phyloP scores from a whole-genome alignment of 2,888 invertebrate species.

The Rhamnusium bicolor region DNA sequence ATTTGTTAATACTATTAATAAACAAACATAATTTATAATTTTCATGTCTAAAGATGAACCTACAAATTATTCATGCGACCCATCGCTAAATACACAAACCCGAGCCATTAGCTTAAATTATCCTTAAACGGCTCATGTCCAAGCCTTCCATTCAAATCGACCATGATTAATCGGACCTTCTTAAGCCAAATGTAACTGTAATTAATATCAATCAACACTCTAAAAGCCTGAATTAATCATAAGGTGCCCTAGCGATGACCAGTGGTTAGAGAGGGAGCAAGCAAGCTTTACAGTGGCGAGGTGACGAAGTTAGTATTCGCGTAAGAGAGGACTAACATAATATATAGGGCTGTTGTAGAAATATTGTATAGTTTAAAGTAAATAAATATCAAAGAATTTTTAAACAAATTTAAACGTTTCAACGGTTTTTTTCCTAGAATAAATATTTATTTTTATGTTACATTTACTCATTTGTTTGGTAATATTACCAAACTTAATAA shows the following conservation, averaged over 20 bases:
- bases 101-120: conserved; percentile 49
- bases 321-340: not conserved
- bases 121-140: conserved; percentile 47
- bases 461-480: too few species aligned
- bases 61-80: conserved; percentile 34
- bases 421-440: too few species aligned
- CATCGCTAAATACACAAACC: conserved; percentile 40
- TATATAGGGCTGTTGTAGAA: not conserved
- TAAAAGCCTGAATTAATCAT: conserved; percentile 55
- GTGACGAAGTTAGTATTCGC: not conserved
- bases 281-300: not conserved
- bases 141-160: conserved; percentile 49
- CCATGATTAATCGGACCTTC: conserved; percentile 51
- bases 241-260: conserved; percentile 31
- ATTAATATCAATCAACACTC: conserved; percentile 58
- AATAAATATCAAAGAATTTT: too few species aligned
- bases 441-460: too few species aligned
- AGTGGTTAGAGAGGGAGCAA: not conserved
- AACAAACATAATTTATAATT: conserved; percentile 12
- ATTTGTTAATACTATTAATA: conserved; percentile 6
- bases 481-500: too few species aligned
- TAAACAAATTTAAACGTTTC: too few species aligned
- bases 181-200: conserved; percentile 50
- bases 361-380: not conserved
- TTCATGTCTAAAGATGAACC: conserved; percentile 11